A percentile compares a stretch with the other conserved stretches of the same genome.
phyloP scores from a whole-genome alignment of 2,113 vertebrate genomes.

The Athene noctua region DNA sequence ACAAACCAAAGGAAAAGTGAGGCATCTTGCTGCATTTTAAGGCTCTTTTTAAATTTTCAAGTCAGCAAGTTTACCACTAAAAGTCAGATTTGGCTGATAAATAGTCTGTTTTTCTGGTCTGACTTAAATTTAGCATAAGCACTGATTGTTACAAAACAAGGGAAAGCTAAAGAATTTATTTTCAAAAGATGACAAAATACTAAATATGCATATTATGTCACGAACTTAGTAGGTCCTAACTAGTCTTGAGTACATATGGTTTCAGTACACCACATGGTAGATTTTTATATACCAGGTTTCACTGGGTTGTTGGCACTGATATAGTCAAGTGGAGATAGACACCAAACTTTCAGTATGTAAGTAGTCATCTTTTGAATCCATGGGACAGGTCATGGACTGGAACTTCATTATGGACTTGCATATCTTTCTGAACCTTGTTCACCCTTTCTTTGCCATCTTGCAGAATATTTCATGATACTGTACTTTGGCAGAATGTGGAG shows the following conservation, averaged over 20 bases:
- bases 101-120: neutral
- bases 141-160: neutral
- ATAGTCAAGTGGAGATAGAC: neutral
- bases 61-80: neutral
- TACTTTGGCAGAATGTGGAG: neutral
- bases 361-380: neutral
- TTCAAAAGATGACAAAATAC: neutral
- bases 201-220: neutral
- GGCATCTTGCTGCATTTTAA: neutral
- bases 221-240: neutral
- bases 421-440: neutral
- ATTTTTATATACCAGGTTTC: neutral
- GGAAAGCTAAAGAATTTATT: neutral
- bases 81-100: neutral
- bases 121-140: neutral
- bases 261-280: neutral
- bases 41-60: neutral
- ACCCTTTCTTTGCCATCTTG: neutral
- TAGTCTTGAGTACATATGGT: neutral
- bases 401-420: neutral
- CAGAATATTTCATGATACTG: neutral
- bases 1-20: neutral
- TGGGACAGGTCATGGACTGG: neutral
- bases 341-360: neutral
- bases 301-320: neutral